phyloP scores from a whole-genome alignment of 2,888 invertebrate genomes.

The Mythimna loreyi region DNA sequence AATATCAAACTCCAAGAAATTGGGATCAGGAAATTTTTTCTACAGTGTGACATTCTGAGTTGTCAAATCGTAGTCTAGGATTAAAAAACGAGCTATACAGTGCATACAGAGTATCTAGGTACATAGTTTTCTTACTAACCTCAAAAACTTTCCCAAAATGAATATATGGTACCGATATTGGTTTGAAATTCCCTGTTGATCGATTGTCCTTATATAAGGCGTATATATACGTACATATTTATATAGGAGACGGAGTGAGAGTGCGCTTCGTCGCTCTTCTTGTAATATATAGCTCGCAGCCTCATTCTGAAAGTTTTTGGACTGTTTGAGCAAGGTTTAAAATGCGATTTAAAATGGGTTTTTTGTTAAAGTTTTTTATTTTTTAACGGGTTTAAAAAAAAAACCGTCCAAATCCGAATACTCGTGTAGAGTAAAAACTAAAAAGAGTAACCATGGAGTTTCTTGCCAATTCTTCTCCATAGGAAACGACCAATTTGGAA shows the following conservation, averaged over 20 bases:
- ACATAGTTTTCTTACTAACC: slow-evolving; percentile 15
- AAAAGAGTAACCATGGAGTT: too few relatives aligned
- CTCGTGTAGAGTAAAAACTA: too few relatives aligned
- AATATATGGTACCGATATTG: slow-evolving; percentile 64
- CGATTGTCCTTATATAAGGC: slow-evolving; percentile 66
- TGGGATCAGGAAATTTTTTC: too few relatives aligned
- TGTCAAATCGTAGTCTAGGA: too few relatives aligned
- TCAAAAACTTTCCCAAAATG: slow-evolving; percentile 26
- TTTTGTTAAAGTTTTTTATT: background rate
- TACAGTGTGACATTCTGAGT: too few relatives aligned
- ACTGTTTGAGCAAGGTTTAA: background rate
- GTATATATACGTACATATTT: slow-evolving; percentile 63
- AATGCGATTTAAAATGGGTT: background rate
- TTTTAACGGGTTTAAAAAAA: too few relatives aligned
- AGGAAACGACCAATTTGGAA: too few relatives aligned
- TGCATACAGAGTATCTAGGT: background rate
- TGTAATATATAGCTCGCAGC: slow-evolving; percentile 79
- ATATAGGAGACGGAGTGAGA: slow-evolving; percentile 71
- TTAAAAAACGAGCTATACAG: background rate
- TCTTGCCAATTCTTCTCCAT: too few relatives aligned
- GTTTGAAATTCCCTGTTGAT: slow-evolving; percentile 64
- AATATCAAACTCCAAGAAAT: too few relatives aligned
- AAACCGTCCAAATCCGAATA: too few relatives aligned
- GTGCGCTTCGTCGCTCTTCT: slow-evolving; percentile 71
- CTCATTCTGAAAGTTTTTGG: slow-evolving; percentile 70